A percentile compares a stretch with the other conserved stretches of the same genome.
These are phyloP conservation scores for Alcedo atthis DNA, from an alignment of 2,797 vertebrate genomes.

Conservation along the genomic window DNA sequence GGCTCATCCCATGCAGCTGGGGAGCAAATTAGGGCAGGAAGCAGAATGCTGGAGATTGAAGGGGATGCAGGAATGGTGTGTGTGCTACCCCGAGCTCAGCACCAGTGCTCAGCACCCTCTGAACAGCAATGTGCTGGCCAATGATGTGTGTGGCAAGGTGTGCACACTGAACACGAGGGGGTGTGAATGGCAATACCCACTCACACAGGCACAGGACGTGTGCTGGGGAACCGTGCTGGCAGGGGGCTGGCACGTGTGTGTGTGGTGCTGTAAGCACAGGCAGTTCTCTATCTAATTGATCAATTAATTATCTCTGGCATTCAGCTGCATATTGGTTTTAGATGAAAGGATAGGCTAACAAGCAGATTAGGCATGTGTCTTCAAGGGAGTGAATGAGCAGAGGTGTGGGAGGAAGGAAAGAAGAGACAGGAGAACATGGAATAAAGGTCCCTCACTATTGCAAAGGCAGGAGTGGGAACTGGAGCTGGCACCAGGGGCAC, in stretches of 20 bases:
- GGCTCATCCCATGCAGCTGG: neutral
- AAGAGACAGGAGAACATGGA: accelerated
- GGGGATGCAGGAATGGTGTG: neutral
- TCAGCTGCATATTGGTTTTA: conserved; percentile 53
- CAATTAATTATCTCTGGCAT: conserved; percentile 53
- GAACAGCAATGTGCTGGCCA: accelerated
- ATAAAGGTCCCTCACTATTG: too few species aligned
- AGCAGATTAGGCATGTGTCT: neutral
- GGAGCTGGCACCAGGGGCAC: neutral
- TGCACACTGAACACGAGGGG: accelerated
- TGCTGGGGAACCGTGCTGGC: accelerated
- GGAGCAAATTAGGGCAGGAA: neutral
- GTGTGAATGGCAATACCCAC: neutral
- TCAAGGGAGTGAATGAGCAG: neutral
- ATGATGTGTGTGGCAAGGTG: neutral
- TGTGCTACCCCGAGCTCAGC: neutral
- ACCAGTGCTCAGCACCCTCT: neutral
- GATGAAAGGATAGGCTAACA: conserved; percentile 54
- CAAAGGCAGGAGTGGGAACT: neutral
- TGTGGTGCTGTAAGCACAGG: neutral
- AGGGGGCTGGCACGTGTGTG: neutral
- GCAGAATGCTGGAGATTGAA: accelerated
- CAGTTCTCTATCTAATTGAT: conserved; percentile 58
- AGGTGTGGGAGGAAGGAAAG: neutral
- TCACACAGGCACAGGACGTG: accelerated